phyloP scores from a whole-genome alignment of 2,888 invertebrate genomes.

The Sinohyriopsis cumingii region DNA sequence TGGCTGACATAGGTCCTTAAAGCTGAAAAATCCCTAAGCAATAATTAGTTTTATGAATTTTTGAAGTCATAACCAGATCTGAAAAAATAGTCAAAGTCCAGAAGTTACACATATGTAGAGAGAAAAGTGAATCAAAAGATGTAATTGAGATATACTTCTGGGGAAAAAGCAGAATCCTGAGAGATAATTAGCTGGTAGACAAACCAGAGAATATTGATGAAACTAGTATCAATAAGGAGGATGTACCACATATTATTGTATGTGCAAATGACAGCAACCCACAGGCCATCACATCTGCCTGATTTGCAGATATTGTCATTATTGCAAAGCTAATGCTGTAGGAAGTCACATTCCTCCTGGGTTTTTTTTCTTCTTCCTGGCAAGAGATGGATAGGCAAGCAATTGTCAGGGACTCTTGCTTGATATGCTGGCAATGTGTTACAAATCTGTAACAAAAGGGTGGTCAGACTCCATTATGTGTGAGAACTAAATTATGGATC shows the following conservation, averaged over 20 bases:
- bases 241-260: slow-evolving; percentile 25
- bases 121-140: slow-evolving; percentile 22
- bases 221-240: slow-evolving; percentile 24
- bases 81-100: slow-evolving; percentile 20
- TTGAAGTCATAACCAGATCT: slow-evolving; percentile 24
- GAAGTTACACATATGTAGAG: slow-evolving; percentile 16
- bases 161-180: slow-evolving; percentile 12
- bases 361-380: too few species aligned
- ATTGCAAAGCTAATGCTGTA: background rate
- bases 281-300: slow-evolving; percentile 17
- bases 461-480: too few species aligned
- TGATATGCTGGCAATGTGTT: too few species aligned
- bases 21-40: slow-evolving; percentile 12
- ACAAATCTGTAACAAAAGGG: too few species aligned
- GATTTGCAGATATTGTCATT: slow-evolving; percentile 18
- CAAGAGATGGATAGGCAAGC: too few species aligned
- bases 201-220: slow-evolving; percentile 31
- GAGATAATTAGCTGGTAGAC: slow-evolving; percentile 10
- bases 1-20: too few species aligned
- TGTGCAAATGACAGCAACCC: slow-evolving; percentile 13
- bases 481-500: too few species aligned
- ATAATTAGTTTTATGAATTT: slow-evolving; percentile 29
- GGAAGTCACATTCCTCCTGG: too few species aligned
- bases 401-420: too few species aligned
- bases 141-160: slow-evolving; percentile 20